Evolutionary conservation across 2,888 invertebrate species (phyloP).

Genomic region (Ariolimax columbianus): DNA sequence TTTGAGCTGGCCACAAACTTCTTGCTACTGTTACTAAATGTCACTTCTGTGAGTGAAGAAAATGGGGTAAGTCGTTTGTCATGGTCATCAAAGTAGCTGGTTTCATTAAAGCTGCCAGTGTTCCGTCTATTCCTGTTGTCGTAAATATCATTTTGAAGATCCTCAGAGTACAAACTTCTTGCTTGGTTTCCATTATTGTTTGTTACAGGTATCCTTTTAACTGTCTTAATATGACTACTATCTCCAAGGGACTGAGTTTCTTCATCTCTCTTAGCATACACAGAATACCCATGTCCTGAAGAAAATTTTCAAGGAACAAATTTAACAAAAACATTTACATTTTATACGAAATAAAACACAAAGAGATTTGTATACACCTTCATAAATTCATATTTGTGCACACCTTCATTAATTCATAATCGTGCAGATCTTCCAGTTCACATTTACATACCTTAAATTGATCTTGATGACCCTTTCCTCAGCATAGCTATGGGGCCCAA

Average conservation of each 20-base stretch:
- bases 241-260: background rate
- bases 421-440: too few relatives aligned
- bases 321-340: background rate
- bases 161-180: background rate
- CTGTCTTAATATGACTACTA: background rate
- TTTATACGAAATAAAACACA: too few relatives aligned
- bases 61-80: constrained; percentile 30
- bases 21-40: constrained; percentile 2
- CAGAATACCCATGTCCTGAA: background rate
- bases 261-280: background rate
- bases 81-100: background rate
- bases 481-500: too few relatives aligned
- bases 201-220: background rate
- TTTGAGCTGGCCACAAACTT: constrained; percentile 44
- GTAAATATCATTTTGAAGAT: background rate
- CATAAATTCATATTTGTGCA: too few relatives aligned
- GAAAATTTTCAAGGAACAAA: constrained; percentile 15
- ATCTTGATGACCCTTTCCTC: too few relatives aligned
- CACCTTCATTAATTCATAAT: too few relatives aligned
- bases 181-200: background rate
- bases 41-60: constrained; percentile 31
- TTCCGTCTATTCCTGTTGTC: background rate
- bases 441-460: too few relatives aligned
- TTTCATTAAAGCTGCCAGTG: constrained; percentile 5
- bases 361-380: too few relatives aligned